Evolutionary conservation across 2,888 invertebrate species (phyloP), one percentile per base, ranked within the genome.

Genomic region (Drosophila infuscata): DNA sequence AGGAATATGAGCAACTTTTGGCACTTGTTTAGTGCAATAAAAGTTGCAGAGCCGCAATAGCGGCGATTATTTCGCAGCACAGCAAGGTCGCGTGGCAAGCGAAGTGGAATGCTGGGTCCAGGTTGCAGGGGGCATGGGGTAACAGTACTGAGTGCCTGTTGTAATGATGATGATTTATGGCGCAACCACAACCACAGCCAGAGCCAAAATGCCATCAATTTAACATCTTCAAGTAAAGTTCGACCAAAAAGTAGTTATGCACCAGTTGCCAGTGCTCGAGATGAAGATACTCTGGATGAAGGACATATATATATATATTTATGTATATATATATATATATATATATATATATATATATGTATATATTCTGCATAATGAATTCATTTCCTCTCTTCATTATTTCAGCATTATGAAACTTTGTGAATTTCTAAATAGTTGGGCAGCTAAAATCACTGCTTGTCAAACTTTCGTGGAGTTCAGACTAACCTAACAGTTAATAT

Each of bases 11-110:
- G 60, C 56, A 83, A 79, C 79, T 83, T 87, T 87, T 70, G 64
- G 66, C 84, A 79, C 88, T 84, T 81, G 77, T 70, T 82, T 79
- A 82, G 64, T 82, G 80, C 88, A 84, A 88, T 82, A 72, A 76
- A 88, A 84, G 76, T 88, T 84, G 70, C 49, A 41, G 46, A 29
- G 29, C 53, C 17, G 20, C 8, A 7, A 20, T 30, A 60, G 52
- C 20, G 35, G 20, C 25, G 56, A 29, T 12, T 57, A 32, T 3
- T 29, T 6, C n/a, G 9, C 17, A 33, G 17, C 25, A 54, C 36
- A 17, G 20, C 15, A 52, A 53, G 35, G 32, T 33, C 15, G 52
- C 5, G 33, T 52, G 52, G 17, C 54, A n/a, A 29, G 36, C n/a
- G 12, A 30, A n/a, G 7, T 46, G 25, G 46, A 15, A n/a, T 29